Conservation (phyloP, 2,888 invertebrate genomes). For the Metacarcinus magister region DNA sequence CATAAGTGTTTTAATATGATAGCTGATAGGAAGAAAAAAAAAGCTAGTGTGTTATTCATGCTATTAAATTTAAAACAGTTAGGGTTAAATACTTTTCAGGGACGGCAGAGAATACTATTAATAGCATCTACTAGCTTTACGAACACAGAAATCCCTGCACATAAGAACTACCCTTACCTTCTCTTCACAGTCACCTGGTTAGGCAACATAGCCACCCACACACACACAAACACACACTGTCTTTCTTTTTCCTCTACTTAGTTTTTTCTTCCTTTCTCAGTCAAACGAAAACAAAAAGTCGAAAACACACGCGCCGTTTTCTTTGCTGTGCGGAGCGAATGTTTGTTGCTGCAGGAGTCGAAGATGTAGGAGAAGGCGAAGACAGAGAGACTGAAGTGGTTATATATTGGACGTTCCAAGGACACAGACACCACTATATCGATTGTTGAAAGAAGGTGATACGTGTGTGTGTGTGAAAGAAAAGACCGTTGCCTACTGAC, state of each 20-base stretch:
- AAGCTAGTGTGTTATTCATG: neutral
- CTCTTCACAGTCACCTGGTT: neutral
- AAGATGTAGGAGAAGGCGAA: neutral
- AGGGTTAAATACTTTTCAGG: neutral
- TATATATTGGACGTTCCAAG: neutral
- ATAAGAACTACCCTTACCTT: neutral
- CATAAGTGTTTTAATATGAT: neutral
- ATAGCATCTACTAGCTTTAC: neutral
- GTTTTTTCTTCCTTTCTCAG: neutral
- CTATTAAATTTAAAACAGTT: neutral
- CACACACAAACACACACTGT: neutral
- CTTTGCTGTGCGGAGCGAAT: neutral
- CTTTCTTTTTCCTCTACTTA: neutral
- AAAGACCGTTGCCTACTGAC: slow-evolving; percentile 16
- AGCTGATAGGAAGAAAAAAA: neutral
- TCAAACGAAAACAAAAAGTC: neutral
- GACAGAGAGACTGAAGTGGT: neutral
- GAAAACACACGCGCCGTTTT: slow-evolving; percentile 6
- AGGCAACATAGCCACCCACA: slow-evolving; percentile 5
- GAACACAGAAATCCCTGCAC: neutral
- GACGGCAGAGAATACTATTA: neutral
- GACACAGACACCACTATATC: neutral
- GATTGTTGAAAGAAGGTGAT: neutral
- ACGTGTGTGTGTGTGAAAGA: slow-evolving; percentile 5
- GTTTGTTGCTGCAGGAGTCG: neutral